A percentile compares a stretch with the other conserved stretches of the same genome.
Conservation (phyloP, 1,140 invertebrate species). For the Heliconius hermathena region DNA sequence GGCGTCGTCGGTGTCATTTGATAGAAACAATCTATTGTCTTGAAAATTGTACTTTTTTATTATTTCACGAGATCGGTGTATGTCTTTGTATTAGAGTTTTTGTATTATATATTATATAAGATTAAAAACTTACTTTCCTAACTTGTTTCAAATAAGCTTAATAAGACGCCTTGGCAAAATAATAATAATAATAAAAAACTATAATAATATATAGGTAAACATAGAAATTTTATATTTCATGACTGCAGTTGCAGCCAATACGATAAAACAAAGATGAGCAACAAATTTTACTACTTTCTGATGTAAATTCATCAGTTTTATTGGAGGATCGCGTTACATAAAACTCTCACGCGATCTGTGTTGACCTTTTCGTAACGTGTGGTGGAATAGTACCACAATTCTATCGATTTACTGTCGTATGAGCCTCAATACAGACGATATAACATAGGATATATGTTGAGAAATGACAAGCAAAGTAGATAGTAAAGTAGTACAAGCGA, state of each 20-base stretch:
- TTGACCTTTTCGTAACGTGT: conserved; percentile 43
- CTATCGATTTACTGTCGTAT: conserved; percentile 46
- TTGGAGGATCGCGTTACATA: conserved; percentile 36
- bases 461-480: background rate
- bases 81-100: too few relatives aligned
- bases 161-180: too few relatives aligned
- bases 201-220: conserved; percentile 2
- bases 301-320: conserved; percentile 36
- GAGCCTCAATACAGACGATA: conserved; percentile 17
- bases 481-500: background rate
- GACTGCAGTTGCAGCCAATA: conserved; percentile 27
- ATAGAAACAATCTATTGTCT: too few relatives aligned
- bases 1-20: too few relatives aligned
- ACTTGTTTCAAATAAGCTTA: too few relatives aligned
- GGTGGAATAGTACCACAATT: conserved; percentile 37
- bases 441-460: background rate
- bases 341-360: conserved; percentile 34
- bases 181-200: too few relatives aligned
- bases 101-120: too few relatives aligned
- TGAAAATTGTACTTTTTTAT: too few relatives aligned
- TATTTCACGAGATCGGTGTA: too few relatives aligned
- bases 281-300: conserved; percentile 29
- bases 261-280: conserved; percentile 1
- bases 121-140: too few relatives aligned
- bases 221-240: conserved; percentile 21